A percentile compares a stretch with the other conserved stretches of the same genome.
Evolutionary conservation across 2,888 invertebrate species (phyloP).

Genomic region (Steinernema scapterisci): DNA sequence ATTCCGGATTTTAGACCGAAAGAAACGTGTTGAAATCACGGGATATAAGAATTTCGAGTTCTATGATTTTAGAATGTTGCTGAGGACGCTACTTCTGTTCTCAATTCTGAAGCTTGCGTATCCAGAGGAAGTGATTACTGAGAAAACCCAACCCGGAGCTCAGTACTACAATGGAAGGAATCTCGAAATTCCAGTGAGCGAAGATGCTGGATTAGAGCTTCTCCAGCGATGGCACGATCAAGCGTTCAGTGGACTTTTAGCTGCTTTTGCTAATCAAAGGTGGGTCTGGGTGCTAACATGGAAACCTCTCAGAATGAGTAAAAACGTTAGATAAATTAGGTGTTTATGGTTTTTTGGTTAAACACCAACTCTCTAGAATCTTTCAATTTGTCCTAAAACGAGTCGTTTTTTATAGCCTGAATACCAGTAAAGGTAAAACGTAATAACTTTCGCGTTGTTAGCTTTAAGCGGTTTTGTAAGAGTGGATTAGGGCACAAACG

Average conservation of each 20-base stretch:
- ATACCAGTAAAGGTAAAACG: too few species aligned
- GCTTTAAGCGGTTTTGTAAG: too few species aligned
- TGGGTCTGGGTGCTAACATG: neutral
- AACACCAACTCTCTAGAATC: too few species aligned
- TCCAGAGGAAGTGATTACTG: neutral
- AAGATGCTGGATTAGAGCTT: neutral
- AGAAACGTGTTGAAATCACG: neutral
- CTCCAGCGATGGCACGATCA: slow-evolving; percentile 21
- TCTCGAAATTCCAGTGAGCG: neutral
- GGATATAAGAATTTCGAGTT: neutral
- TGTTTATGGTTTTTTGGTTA: too few species aligned
- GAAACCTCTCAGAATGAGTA: too few species aligned
- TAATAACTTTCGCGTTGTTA: too few species aligned
- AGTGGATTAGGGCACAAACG: too few species aligned
- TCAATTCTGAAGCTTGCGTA: neutral
- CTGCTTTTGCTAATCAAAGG: slow-evolving; percentile 10
- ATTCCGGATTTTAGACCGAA: neutral
- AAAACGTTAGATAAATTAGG: too few species aligned
- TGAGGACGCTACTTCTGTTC: neutral
- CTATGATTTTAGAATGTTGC: neutral
- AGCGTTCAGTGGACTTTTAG: slow-evolving; percentile 13
- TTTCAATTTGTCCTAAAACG: too few species aligned
- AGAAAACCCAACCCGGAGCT: slow-evolving; percentile 1
- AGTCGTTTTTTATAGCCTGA: too few species aligned
- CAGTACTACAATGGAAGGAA: neutral